Conservation (phyloP, 2,797 vertebrate genomes). For the Micromesistius poutassou region DNA sequence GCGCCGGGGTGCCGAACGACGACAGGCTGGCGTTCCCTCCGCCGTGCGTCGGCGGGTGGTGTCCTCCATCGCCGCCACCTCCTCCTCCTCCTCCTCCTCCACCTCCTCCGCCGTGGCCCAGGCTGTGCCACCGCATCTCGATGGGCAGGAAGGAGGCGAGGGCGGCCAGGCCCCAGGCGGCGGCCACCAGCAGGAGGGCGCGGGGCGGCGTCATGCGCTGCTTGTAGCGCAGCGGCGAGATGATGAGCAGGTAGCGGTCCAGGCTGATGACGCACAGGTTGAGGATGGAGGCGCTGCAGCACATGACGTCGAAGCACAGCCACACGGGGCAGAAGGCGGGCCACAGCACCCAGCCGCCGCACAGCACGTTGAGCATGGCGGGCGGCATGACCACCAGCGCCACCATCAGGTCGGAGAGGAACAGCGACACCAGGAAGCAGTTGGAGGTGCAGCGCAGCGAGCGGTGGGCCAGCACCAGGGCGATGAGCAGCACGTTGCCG, state of each 20-base stretch:
- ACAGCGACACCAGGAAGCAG: constrained; percentile 95
- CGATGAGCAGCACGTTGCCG: constrained; percentile 88
- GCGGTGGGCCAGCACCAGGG: constrained; percentile 87
- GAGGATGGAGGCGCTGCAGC: constrained; percentile 97
- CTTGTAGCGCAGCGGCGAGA: constrained; percentile 92
- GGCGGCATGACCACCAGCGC: constrained; percentile 97
- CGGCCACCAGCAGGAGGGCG: constrained; percentile 83
- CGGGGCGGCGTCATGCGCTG: constrained; percentile 88
- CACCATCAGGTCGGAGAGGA: constrained; percentile 96
- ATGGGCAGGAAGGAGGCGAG: constrained; percentile 93
- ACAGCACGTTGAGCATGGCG: constrained; percentile 91
- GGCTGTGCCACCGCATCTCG: constrained; percentile 92
- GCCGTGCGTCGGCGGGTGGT: constrained; percentile 24
- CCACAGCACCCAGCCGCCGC: constrained; percentile 88
- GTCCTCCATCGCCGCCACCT: not conserved
- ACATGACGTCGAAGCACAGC: constrained; percentile 97
- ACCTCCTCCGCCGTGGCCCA: constrained; percentile 55
- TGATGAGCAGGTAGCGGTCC: constrained; percentile 96
- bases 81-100: not conserved
- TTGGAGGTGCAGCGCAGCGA: constrained; percentile 94
- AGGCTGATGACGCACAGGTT: constrained; percentile 97
- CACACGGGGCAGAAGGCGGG: constrained; percentile 87
- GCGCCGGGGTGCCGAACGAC: constrained; percentile 37
- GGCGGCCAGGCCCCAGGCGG: constrained; percentile 86
- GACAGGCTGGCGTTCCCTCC: constrained; percentile 48